phyloP scores from a whole-genome alignment of 1,140 invertebrate species.

The Drosophila erecta region DNA sequence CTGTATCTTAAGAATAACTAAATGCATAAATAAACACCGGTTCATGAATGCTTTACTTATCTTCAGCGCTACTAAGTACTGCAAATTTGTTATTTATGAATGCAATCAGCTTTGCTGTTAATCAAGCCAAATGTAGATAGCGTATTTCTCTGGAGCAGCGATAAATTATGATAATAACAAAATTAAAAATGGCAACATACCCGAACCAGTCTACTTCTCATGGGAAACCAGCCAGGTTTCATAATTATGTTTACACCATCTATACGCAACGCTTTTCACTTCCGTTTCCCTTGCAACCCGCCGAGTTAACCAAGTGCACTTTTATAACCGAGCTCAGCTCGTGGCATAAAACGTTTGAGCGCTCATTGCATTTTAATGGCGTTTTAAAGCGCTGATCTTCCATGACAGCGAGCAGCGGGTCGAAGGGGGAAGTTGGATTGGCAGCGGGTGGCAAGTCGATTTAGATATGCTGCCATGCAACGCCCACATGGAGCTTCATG shows the following conservation, averaged over 20 bases:
- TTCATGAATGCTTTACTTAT: no score
- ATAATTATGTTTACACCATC: slow-evolving; percentile 25
- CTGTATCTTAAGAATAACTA: no score
- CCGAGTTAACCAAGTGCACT: slow-evolving; percentile 19
- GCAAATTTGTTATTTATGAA: no score
- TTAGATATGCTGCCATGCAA: slow-evolving; percentile 41
- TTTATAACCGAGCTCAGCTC: slow-evolving; percentile 43
- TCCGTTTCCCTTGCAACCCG: slow-evolving; percentile 7
- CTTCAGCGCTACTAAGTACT: no score
- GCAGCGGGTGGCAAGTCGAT: slow-evolving; percentile 9
- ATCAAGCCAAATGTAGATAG: no score
- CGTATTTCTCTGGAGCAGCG: no score
- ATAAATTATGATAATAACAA: no score
- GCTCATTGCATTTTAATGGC: slow-evolving; percentile 74
- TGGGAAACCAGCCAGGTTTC: not conserved
- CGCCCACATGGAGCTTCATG: slow-evolving; percentile 21
- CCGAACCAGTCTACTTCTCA: not conserved
- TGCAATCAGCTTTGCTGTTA: no score
- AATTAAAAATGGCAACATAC: no score
- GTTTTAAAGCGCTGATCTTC: slow-evolving; percentile 47
- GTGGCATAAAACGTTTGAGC: slow-evolving; percentile 57
- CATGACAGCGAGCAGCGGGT: slow-evolving; percentile 13
- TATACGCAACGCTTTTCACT: slow-evolving; percentile 1
- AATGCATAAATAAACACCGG: no score
- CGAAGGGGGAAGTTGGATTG: not conserved